Evolutionary conservation across 1,140 invertebrate genomes (phyloP), one percentile per base, ranked within the genome.

Genomic region (Bactericera cockerelli): DNA sequence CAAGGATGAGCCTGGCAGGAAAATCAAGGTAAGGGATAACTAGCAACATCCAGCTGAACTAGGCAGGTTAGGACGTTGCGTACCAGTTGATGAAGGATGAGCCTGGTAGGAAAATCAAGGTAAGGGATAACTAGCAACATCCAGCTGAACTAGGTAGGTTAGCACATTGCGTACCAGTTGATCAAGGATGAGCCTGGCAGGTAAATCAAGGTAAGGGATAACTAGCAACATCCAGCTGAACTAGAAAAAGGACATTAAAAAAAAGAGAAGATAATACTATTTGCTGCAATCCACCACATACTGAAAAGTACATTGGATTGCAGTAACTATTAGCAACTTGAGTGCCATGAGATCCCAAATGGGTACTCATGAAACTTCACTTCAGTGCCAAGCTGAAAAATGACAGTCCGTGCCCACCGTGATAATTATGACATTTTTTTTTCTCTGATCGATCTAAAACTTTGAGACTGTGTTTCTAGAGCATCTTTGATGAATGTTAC

Each of bases 21-120:
- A 72, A 57, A 68, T 77, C 36, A 74, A 74, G 57, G 75, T 75
- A 59, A 59, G 60, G 63, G 16, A 14, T 13, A 26, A n/a, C n/a
- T n/a, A n/a, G n/a, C n/a, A n/a, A n/a, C n/a, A n/a, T n/a, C n/a
- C n/a, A n/a, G n/a, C n/a, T n/a, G n/a, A n/a, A n/a, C n/a, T n/a
- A n/a, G n/a, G n/a, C n/a, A n/a, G 73, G 72, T 57, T 70, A 72
- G 61, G 76, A 77, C 62, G 74, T 79, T 28, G 75, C 74, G 0
- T 65, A 67, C 6, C 76, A 79, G 59, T 65, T 77, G 11, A 61
- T 78, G 3, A 70, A 72, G 33, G 67, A 71, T 24, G 58, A 68
- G 3, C 74, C 76, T 3, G 77, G 75, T 14, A 70, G 65, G 58
- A 68, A 72, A 57, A 68, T 77, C 36, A 74, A 74, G 57, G 75